These are phyloP conservation scores for Cyprinodon brontotheroides DNA, from an alignment of 2,113 vertebrate genomes.

Conservation along the genomic window DNA sequence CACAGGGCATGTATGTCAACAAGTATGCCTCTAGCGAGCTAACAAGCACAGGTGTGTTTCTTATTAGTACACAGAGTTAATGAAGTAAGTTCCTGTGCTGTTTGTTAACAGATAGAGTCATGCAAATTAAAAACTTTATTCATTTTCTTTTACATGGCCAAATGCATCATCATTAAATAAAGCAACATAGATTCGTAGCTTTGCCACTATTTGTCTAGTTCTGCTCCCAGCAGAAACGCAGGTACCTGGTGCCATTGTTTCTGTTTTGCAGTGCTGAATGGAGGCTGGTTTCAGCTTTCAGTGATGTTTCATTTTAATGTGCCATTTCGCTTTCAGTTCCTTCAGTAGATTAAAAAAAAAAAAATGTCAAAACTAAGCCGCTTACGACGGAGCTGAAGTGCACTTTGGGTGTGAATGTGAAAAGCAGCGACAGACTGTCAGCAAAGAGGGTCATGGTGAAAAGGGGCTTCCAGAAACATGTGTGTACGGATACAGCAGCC, in stretches of 20 bases:
- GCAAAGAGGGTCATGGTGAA: conserved; percentile 20
- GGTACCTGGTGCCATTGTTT: conserved; percentile 36
- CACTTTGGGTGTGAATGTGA: conserved; percentile 33
- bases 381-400: conserved; percentile 43
- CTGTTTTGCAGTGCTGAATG: conserved; percentile 15
- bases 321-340: conserved; percentile 22
- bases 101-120: conserved; percentile 5
- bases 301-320: conserved; percentile 28
- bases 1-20: background rate
- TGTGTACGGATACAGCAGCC: background rate
- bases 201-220: background rate
- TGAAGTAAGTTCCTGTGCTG: background rate
- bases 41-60: background rate
- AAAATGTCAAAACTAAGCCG: conserved; percentile 29
- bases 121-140: background rate
- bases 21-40: background rate
- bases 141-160: background rate
- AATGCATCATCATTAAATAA: conserved; percentile 3
- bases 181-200: background rate
- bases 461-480: conserved; percentile 23
- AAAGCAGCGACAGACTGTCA: conserved; percentile 33
- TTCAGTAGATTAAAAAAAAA: conserved; percentile 23
- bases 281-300: conserved; percentile 9
- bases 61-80: background rate
- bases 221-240: background rate